Evolutionary conservation across 2,113 vertebrate genomes (phyloP), one percentile per base, ranked within the genome.

Genomic region (Oreochromis tanganicae): DNA sequence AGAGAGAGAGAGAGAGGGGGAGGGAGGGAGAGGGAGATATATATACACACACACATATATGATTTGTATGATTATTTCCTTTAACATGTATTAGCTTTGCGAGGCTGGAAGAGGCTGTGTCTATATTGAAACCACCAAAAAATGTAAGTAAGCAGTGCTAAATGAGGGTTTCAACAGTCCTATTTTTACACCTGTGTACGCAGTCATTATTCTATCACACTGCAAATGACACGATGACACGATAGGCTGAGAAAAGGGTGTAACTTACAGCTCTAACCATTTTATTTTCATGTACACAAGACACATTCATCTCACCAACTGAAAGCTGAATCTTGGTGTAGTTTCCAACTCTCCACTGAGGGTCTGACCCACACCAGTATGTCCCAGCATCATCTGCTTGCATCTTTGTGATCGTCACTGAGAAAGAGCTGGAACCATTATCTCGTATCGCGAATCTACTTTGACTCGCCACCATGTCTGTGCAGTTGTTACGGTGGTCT

Each of bases 311-410:
- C 85, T 85, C 61, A 93, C 90, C 85, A 1, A 57, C 1, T 71
- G 83, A 86, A 32, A 94, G 88, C 0, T 88, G 55, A 85, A 94
- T 73, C 73, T 36, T 86, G 56, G 43, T 80, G 87, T 90, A 91
- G 81, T 90, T 29, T 19, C 10, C 88, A 36, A 2, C 0, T 2
- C n/a, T 81, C 90, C 83, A 85, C 57, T 82, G 9, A 9, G 82
- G 3, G 59, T 86, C 85, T 80, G 93, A 91, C 7, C 88, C 81
- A 89, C 93, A 94, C 91, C 90, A 94, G 90, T 90, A 94, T 9
- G 71, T 90, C 36, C 87, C 93, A 63, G 85, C n/a, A 55, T 36
- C 80, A 59, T 94, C 91, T 5, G 6, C 59, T 80, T 55, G 85
- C 78, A 92, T 17, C 78, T 83, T 46, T 21, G 61, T 36, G 83